Base-by-base conservation (phyloP, 2,888 invertebrate species). In the Melipona bicolor region DNA sequence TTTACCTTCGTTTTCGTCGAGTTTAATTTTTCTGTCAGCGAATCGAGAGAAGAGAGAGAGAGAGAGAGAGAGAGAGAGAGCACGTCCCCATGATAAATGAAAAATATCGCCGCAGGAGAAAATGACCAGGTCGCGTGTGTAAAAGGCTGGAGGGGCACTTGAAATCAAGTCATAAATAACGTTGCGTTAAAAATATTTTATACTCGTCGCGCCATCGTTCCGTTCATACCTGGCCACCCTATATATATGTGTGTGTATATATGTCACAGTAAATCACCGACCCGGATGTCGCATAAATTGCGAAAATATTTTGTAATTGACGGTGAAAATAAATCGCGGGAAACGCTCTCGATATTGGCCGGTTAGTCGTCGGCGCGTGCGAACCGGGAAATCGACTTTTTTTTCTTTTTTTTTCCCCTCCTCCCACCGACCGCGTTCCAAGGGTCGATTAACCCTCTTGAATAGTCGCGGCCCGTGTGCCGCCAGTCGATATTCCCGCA, bases 161-260 rank as follows among this genome's bases (percentile, higher is more conserved):
- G 61, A 61, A 27, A 61, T 61, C 61, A 65, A 74, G 69, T 69
- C 64, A 65, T 81, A 76, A 83, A 82, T 70, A 76, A 71, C 56
- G 72, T 9, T 4, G 32, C 27, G 81, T 81, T 81, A 83, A 83
- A 83, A 83, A 83, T 83, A 76, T 81, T 83, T 81, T 72, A 68
- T 68, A 76, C 54, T 24, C 54, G 50, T 50, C 61, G 65, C 61
- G 52, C 19, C 17, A 17, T 50, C 13, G 15, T 17, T 17, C 32
- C 71, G 71, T 62, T 75, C 17, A 36, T 50, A 56, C 27, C 54
- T 27, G 54, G 32, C 32, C 65, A 27, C 50, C 50, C 43, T 36
- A 36, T 36, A 36, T 36, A 36, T 36, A 36, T 36, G 3, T 36
- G 3, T 36, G 6, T 36, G 9, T 36, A 36, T 49, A n/a, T 56